Conservation (phyloP, 2,113 vertebrate species). For the Athene cunicularia region DNA sequence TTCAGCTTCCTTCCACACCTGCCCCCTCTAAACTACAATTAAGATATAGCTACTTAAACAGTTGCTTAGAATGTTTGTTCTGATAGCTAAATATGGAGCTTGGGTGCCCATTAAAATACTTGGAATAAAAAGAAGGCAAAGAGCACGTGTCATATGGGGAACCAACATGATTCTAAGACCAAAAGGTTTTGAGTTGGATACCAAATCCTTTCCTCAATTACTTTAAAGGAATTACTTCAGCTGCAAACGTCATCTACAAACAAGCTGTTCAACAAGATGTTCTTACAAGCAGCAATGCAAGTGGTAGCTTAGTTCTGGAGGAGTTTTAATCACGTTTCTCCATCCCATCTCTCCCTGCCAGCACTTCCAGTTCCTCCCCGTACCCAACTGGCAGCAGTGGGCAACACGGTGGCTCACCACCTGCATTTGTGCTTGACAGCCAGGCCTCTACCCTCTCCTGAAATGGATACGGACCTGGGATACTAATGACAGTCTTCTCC, state of each 20-base stretch:
- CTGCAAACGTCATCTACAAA: background rate
- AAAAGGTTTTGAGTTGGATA: background rate
- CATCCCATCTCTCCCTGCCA: background rate
- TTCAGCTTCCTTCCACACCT: background rate
- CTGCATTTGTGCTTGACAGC: fast-evolving
- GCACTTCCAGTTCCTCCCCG: background rate
- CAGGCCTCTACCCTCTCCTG: background rate
- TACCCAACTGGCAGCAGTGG: background rate
- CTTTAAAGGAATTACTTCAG: slow-evolving; percentile 31
- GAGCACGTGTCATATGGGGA: background rate
- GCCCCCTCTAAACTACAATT: background rate
- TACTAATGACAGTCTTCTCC: background rate
- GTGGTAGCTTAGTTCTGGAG: background rate
- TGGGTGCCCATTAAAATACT: background rate
- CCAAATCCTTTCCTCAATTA: background rate
- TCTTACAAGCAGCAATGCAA: background rate
- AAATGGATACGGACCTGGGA: background rate
- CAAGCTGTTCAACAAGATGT: background rate
- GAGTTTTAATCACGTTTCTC: background rate
- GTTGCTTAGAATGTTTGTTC: background rate
- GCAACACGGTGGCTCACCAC: background rate
- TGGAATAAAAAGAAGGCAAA: background rate
- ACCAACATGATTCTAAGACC: background rate
- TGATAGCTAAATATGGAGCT: background rate
- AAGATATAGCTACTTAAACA: background rate